These are phyloP conservation scores for Solenopsis invicta DNA, from an alignment of 1,140 invertebrate genomes.

Conservation along the genomic window DNA sequence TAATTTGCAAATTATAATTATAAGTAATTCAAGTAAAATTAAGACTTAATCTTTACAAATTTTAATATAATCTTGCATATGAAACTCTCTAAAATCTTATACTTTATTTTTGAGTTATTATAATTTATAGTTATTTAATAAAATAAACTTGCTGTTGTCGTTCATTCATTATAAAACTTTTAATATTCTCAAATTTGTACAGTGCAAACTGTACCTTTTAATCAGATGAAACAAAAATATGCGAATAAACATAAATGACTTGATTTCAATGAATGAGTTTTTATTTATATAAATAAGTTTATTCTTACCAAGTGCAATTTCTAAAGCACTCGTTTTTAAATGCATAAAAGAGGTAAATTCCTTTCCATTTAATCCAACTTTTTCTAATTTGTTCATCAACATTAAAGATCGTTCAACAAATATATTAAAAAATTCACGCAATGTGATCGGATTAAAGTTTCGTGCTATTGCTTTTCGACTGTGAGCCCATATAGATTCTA, in stretches of 20 bases:
- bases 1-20: too few species aligned
- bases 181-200: background rate
- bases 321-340: background rate
- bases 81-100: too few species aligned
- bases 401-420: constrained; percentile 2
- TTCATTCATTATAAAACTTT: background rate
- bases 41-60: too few species aligned
- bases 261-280: too few species aligned
- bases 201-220: background rate
- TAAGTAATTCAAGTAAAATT: too few species aligned
- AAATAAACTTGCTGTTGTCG: background rate
- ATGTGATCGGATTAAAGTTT: background rate
- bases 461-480: background rate
- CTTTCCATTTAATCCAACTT: constrained; percentile 74
- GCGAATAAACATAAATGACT: background rate
- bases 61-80: background rate
- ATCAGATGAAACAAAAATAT: background rate
- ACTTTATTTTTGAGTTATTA: too few species aligned
- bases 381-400: background rate
- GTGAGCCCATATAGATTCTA: background rate
- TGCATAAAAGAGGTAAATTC: background rate
- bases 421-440: background rate
- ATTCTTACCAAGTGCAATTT: background rate
- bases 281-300: background rate
- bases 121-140: too few species aligned